These are phyloP conservation scores for Myanophis thanlyinensis DNA, from an alignment of 2,113 vertebrate species.

Conservation along the genomic window DNA sequence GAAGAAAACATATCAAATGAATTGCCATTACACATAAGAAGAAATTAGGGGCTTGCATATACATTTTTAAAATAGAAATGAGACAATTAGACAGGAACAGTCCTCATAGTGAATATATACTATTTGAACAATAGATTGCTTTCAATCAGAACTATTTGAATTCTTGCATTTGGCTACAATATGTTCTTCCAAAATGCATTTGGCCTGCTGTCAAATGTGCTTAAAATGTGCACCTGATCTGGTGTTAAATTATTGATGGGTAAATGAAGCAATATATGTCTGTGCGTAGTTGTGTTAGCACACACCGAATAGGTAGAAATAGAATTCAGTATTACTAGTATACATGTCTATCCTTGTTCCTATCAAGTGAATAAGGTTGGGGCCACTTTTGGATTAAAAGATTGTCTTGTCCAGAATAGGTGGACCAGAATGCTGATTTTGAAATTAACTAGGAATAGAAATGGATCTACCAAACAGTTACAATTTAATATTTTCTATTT, in stretches of 20 bases:
- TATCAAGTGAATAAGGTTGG: not conserved
- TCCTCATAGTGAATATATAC: not conserved
- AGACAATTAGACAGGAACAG: not conserved
- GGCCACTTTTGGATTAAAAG: conserved; percentile 4
- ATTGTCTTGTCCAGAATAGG: not conserved
- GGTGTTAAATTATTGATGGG: conserved; percentile 19
- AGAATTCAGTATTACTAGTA: not conserved
- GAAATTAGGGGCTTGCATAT: not conserved
- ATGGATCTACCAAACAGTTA: not conserved
- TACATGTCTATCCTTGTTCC: not conserved
- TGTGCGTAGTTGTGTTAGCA: not conserved
- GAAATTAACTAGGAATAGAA: conserved; percentile 7
- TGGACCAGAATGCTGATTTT: not conserved
- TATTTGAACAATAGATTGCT: not conserved
- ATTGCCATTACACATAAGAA: not conserved
- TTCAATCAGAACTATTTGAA: not conserved
- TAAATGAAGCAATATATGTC: conserved; percentile 28
- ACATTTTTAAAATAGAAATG: not conserved
- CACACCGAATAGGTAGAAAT: conserved; percentile 14
- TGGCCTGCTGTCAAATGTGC: conserved; percentile 18
- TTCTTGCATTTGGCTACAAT: not conserved
- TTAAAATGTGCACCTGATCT: conserved; percentile 12
- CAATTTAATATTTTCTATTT: conserved; percentile 20
- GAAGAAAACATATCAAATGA: conserved; percentile 1
- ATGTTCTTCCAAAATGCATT: conserved; percentile 8